phyloP scores from a whole-genome alignment of 2,888 invertebrate species.

The Lymantria dispar region DNA sequence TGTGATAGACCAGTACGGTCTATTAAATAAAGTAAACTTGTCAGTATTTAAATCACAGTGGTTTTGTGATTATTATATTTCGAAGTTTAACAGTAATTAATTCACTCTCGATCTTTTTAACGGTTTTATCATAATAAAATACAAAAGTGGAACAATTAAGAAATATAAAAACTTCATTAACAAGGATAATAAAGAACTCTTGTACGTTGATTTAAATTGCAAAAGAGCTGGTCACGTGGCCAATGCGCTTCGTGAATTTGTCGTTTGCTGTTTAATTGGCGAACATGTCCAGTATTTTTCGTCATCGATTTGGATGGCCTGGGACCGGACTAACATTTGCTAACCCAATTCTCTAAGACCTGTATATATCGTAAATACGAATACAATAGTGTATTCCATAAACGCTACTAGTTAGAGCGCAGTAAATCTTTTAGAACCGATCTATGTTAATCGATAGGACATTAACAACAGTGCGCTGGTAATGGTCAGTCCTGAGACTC shows the following conservation, averaged over 20 bases:
- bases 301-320: constrained; percentile 37
- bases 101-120: neutral
- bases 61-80: neutral
- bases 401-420: constrained; percentile 45
- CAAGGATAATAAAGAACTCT: constrained; percentile 52
- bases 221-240: constrained; percentile 51
- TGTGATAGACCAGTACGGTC: too few species aligned
- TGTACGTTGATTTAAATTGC: constrained; percentile 65
- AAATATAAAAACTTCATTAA: constrained; percentile 50
- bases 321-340: constrained; percentile 50
- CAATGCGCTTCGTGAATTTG: constrained; percentile 35
- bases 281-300: constrained; percentile 48
- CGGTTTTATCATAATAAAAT: neutral
- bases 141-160: constrained; percentile 31
- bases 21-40: constrained; percentile 11
- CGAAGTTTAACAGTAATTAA: neutral
- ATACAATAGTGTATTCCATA: constrained; percentile 53
- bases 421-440: constrained; percentile 67
- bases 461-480: constrained; percentile 69
- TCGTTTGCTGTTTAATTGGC: constrained; percentile 50
- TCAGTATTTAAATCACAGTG: constrained; percentile 5
- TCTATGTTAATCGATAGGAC: constrained; percentile 76
- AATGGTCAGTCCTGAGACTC: constrained; percentile 69
- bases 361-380: constrained; percentile 40
- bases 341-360: constrained; percentile 28